Evolutionary conservation across 2,888 invertebrate species (phyloP).

Genomic region (Pterostichus niger): DNA sequence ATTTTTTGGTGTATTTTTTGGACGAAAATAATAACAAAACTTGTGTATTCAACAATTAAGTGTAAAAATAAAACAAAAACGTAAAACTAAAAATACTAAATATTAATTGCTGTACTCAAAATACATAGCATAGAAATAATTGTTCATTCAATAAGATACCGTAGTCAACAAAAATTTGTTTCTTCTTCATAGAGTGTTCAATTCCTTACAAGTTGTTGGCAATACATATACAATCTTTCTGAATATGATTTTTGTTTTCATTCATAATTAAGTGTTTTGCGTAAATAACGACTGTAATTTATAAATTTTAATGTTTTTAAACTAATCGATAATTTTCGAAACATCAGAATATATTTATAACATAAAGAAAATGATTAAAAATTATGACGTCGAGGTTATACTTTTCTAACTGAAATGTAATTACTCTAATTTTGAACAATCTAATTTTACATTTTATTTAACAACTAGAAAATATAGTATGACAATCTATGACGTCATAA

Average conservation of each 20-base stretch:
- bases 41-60: slow-evolving; percentile 51
- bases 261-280: slow-evolving; percentile 1
- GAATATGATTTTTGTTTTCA: not conserved
- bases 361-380: not conserved
- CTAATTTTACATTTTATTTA: too few species aligned
- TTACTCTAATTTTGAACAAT: not conserved
- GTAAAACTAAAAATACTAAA: slow-evolving; percentile 14
- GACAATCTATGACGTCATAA: slow-evolving; percentile 14
- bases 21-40: slow-evolving; percentile 8
- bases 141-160: slow-evolving; percentile 29
- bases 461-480: too few species aligned
- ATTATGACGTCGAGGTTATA: slow-evolving; percentile 18
- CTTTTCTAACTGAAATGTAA: not conserved
- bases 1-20: slow-evolving; percentile 34
- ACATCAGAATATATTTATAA: not conserved
- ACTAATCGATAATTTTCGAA: slow-evolving; percentile 10
- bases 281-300: not conserved
- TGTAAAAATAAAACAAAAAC: slow-evolving; percentile 30
- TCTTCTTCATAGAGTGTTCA: slow-evolving; percentile 12
- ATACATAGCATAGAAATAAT: slow-evolving; percentile 48
- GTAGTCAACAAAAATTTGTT: slow-evolving; percentile 31
- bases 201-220: slow-evolving; percentile 34
- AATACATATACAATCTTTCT: slow-evolving; percentile 1
- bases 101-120: slow-evolving; percentile 44
- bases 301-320: not conserved